Evolutionary conservation across 2,113 vertebrate species (phyloP).

Genomic region (Ancistrus triradiatus): DNA sequence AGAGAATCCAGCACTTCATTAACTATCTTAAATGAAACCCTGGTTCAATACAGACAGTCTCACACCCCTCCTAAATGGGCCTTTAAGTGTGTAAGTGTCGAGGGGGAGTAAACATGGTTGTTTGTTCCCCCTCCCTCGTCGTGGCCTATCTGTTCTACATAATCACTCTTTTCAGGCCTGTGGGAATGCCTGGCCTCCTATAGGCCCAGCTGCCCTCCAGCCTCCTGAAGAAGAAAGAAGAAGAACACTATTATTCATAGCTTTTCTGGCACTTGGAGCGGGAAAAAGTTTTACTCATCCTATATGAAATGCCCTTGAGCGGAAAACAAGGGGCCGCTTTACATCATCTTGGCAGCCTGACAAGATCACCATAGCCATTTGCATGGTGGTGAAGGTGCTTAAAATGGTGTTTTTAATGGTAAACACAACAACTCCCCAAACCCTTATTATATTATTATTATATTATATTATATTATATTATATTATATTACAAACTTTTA

Average conservation of each 20-base stretch:
- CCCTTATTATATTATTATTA: not conserved
- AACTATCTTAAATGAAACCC: conserved; percentile 29
- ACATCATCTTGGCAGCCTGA: conserved; percentile 39
- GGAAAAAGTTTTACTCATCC: conserved; percentile 35
- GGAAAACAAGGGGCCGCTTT: conserved; percentile 40
- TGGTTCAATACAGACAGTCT: conserved; percentile 11
- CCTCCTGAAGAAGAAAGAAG: conserved; percentile 25
- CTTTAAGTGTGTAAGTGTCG: conserved; percentile 29
- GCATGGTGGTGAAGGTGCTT: conserved; percentile 13
- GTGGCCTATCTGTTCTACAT: conserved; percentile 38
- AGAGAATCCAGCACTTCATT: conserved; percentile 19
- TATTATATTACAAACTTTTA: no score
- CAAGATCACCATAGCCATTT: conserved; percentile 28
- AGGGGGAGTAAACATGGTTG: conserved; percentile 34
- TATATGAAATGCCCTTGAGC: conserved; percentile 27
- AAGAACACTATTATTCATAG: conserved; percentile 39
- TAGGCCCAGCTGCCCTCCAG: conserved; percentile 40
- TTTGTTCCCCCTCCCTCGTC: conserved; percentile 26
- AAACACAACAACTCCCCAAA: not conserved
- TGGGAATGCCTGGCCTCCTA: conserved; percentile 40
- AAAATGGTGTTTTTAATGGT: conserved; percentile 9
- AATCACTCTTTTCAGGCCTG: conserved; percentile 40
- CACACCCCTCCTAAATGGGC: conserved; percentile 17
- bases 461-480: not conserved
- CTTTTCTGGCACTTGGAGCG: conserved; percentile 42